Percentiles rank a stretch among this genome's conserved stretches.
Conservation (phyloP, 2,888 invertebrate species). For the Acronicta leporina region DNA sequence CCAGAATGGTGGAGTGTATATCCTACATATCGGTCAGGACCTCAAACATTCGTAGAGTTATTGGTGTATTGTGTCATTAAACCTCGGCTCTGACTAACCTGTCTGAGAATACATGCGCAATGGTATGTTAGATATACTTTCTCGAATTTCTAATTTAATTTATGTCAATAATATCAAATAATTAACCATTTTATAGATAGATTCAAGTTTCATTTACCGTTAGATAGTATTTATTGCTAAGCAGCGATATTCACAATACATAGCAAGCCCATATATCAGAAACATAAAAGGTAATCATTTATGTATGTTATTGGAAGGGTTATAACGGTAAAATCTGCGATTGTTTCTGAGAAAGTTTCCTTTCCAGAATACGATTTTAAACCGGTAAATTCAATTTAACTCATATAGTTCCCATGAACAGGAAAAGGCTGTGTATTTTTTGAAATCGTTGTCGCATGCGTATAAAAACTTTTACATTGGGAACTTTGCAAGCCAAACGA, state of each 20-base stretch:
- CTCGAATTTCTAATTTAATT: too few species aligned
- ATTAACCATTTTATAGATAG: not conserved
- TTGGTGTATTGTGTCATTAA: not conserved
- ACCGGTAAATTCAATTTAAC: not conserved
- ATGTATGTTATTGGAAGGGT: slow-evolving; percentile 4
- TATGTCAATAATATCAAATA: too few species aligned
- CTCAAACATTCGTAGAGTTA: too few species aligned
- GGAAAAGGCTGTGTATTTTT: slow-evolving; percentile 12
- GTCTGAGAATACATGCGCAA: too few species aligned
- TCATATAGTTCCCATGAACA: not conserved
- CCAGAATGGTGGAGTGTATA: too few species aligned
- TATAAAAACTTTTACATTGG: not conserved
- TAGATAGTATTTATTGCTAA: not conserved
- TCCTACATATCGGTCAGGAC: too few species aligned
- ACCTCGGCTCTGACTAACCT: too few species aligned
- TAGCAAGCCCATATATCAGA: slow-evolving; percentile 6
- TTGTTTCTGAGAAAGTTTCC: slow-evolving; percentile 18
- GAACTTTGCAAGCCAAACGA: too few species aligned
- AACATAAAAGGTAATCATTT: slow-evolving; percentile 17
- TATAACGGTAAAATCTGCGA: slow-evolving; percentile 11
- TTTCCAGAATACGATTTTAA: not conserved
- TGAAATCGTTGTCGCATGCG: not conserved
- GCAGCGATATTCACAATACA: not conserved
- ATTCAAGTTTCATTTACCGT: slow-evolving; percentile 4
- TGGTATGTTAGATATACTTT: too few species aligned